phyloP scores from a whole-genome alignment of 2,888 invertebrate species.

The Idaea biselata region DNA sequence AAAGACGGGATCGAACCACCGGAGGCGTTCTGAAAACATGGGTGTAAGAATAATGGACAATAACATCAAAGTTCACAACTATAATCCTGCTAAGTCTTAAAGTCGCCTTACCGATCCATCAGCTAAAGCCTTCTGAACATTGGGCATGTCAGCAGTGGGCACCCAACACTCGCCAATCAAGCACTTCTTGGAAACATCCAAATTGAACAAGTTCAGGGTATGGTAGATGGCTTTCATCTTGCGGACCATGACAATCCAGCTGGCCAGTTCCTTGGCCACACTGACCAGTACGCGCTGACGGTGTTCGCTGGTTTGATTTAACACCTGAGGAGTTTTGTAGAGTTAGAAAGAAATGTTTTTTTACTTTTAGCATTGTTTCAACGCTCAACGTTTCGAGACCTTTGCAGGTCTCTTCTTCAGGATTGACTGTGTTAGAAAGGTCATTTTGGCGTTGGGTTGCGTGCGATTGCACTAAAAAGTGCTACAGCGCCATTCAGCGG shows the following conservation, averaged over 20 bases:
- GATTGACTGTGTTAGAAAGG: no score
- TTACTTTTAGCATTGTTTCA: no score
- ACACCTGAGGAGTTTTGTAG: slow-evolving; percentile 76
- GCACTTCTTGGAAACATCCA: slow-evolving; percentile 93
- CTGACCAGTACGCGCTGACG: slow-evolving; percentile 91
- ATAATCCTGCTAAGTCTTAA: no score
- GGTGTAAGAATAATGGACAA: neutral
- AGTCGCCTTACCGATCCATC: slow-evolving; percentile 86
- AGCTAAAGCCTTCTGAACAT: slow-evolving; percentile 88
- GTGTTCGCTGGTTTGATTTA: slow-evolving; percentile 96
- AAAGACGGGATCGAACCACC: slow-evolving; percentile 96
- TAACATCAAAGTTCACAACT: no score
- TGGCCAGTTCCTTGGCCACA: slow-evolving; percentile 93
- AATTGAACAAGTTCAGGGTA: slow-evolving; percentile 92
- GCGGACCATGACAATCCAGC: slow-evolving; percentile 94
- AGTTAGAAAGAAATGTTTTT: neutral
- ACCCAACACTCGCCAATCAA: slow-evolving; percentile 93
- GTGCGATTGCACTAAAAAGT: no score
- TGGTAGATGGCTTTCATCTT: slow-evolving; percentile 97
- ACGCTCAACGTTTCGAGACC: no score
- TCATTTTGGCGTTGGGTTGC: no score
- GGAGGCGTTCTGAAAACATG: slow-evolving; percentile 78
- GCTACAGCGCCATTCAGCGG: no score
- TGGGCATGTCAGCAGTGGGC: slow-evolving; percentile 85
- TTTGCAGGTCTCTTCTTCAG: no score